Evolutionary conservation across 2,888 invertebrate species (phyloP).

Genomic region (Cheilosia pagana): DNA sequence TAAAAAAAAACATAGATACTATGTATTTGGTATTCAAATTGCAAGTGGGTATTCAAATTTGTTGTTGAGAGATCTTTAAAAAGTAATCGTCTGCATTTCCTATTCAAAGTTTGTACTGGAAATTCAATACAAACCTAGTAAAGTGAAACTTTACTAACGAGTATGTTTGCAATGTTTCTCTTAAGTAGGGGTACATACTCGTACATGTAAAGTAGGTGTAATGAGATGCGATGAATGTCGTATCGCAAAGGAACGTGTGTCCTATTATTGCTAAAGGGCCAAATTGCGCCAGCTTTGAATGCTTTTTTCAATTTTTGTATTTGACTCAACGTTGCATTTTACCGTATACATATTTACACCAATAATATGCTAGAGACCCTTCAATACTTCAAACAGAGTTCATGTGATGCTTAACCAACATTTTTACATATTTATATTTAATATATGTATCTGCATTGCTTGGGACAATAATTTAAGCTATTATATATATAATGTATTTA

Average conservation of each 20-base stretch:
- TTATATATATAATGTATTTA: too few species aligned
- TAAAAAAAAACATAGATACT: slow-evolving; percentile 1
- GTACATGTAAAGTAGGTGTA: slow-evolving; percentile 1
- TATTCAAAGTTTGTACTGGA: not conserved
- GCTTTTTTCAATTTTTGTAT: not conserved
- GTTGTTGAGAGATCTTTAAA: not conserved
- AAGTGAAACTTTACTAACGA: not conserved
- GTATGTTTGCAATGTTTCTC: not conserved
- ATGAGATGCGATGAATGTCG: slow-evolving; percentile 19
- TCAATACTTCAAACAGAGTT: too few species aligned
- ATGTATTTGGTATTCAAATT: slow-evolving; percentile 39
- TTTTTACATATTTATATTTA: too few species aligned
- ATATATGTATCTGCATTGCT: too few species aligned
- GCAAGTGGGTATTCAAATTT: slow-evolving; percentile 4
- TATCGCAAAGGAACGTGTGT: slow-evolving; percentile 24
- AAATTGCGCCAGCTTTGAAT: not conserved
- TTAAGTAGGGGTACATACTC: not conserved
- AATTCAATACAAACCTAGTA: not conserved
- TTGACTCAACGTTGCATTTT: not conserved
- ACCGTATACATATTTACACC: not conserved
- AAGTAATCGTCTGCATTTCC: slow-evolving; percentile 10
- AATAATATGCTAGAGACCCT: too few species aligned
- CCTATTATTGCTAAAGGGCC: slow-evolving; percentile 29
- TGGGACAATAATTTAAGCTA: too few species aligned
- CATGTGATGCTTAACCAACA: too few species aligned